A percentile compares a stretch with the other conserved stretches of the same genome.
These are phyloP conservation scores for Anarhynchus alexandrinus DNA, from an alignment of 2,113 vertebrate species.

Conservation along the genomic window DNA sequence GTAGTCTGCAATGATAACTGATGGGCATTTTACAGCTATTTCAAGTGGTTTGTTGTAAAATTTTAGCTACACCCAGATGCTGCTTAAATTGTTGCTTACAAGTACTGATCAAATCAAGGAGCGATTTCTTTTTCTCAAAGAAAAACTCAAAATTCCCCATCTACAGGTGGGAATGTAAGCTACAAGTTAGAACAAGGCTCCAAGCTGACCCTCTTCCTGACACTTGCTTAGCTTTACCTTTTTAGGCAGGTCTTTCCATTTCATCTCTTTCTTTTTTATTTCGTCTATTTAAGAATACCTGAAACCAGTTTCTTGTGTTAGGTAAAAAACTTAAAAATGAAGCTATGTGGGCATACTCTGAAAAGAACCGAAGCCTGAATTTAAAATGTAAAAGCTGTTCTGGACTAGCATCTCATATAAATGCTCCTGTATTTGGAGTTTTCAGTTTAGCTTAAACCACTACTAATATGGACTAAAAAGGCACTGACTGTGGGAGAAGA, in stretches of 20 bases:
- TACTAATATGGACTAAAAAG: not conserved
- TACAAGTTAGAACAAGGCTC: not conserved
- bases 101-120: not conserved
- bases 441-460: not conserved
- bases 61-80: not conserved
- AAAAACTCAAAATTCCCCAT: not conserved
- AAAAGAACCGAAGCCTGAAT: not conserved
- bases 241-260: not conserved
- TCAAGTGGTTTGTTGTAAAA: not conserved
- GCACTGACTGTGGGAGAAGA: not conserved
- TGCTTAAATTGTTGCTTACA: not conserved
- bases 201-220: not conserved
- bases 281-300: not conserved
- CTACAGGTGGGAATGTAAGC: not conserved
- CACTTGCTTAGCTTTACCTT: not conserved
- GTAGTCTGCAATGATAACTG: not conserved
- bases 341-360: not conserved
- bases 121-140: not conserved
- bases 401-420: not conserved
- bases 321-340: not conserved
- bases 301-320: not conserved
- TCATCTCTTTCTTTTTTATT: not conserved
- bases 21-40: not conserved
- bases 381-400: not conserved
- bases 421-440: not conserved